Conservation (phyloP, 2,113 vertebrate species). For the Platysternon megacephalum region DNA sequence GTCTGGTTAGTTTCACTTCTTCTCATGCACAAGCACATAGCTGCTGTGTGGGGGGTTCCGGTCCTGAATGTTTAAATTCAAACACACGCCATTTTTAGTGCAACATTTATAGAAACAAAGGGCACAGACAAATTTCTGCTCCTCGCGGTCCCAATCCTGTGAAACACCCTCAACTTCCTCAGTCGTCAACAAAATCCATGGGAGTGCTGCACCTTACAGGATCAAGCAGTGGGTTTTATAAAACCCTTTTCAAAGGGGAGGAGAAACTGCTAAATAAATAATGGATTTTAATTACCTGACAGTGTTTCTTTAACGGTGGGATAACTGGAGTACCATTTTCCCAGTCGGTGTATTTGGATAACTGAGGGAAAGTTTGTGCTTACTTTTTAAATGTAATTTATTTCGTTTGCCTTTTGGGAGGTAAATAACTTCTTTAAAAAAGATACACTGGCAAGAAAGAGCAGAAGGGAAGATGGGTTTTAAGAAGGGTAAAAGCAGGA, state of each 20-base stretch:
- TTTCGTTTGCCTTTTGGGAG: not conserved
- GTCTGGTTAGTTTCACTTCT: rapidly evolving
- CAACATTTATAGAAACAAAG: not conserved
- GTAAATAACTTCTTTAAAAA: not conserved
- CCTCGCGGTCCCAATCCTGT: not conserved
- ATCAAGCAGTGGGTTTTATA: not conserved
- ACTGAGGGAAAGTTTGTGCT: not conserved
- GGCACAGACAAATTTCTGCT: not conserved
- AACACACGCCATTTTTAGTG: rapidly evolving
- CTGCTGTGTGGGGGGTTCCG: not conserved
- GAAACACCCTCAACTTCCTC: not conserved
- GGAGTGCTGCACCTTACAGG: not conserved
- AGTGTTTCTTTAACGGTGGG: not conserved
- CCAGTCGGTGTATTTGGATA: not conserved
- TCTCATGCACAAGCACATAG: not conserved
- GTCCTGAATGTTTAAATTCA: not conserved
- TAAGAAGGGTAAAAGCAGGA: not conserved
- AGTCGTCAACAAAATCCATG: not conserved
- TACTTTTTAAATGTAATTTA: not conserved
- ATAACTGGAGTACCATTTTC: not conserved
- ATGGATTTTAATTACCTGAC: not conserved
- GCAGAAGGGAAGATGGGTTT: not conserved
- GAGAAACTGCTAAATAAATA: not conserved
- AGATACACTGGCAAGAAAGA: rapidly evolving
- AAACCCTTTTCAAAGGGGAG: not conserved